Percentiles rank a stretch among this genome's conserved stretches.
Conservation (phyloP, 1,140 invertebrate species). For the Drosophila quadrilineata region DNA sequence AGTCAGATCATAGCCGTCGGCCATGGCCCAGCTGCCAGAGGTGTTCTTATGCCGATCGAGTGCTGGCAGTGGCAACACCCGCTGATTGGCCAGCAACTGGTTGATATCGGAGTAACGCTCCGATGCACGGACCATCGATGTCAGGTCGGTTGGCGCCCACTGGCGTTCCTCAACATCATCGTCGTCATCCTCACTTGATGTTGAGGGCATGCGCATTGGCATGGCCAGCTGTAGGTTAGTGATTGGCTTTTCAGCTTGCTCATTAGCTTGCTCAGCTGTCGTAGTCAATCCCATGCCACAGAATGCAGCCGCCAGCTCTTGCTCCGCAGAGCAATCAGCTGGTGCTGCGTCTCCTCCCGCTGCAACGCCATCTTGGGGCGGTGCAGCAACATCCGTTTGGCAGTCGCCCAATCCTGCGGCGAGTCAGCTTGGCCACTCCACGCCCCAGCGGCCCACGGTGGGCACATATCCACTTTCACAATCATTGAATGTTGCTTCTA, state of each 20-base stretch:
- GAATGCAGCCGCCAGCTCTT: slow-evolving; percentile 62
- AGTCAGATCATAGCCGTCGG: slow-evolving; percentile 79
- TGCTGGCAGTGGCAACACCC: slow-evolving; percentile 12
- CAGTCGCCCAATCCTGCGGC: slow-evolving; percentile 78
- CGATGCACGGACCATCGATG: slow-evolving; percentile 63
- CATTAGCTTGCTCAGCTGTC: slow-evolving; percentile 33
- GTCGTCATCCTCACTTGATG: slow-evolving; percentile 66
- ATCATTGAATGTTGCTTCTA: slow-evolving; percentile 76
- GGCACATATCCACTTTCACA: slow-evolving; percentile 86
- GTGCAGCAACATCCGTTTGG: slow-evolving; percentile 44
- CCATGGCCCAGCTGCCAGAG: slow-evolving; percentile 53
- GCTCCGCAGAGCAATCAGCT: slow-evolving; percentile 34
- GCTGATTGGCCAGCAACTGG: slow-evolving; percentile 64
- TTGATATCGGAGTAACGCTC: slow-evolving; percentile 73
- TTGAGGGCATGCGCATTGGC: slow-evolving; percentile 55
- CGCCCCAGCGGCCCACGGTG: slow-evolving; percentile 91
- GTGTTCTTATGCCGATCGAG: slow-evolving; percentile 11
- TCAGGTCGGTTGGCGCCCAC: slow-evolving; percentile 62
- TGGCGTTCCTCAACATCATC: slow-evolving; percentile 51
- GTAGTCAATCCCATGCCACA: slow-evolving; percentile 77
- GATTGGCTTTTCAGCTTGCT: slow-evolving; percentile 53
- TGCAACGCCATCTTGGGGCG: slow-evolving; percentile 21
- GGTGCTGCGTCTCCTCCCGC: slow-evolving; percentile 21
- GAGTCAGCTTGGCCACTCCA: slow-evolving; percentile 97
- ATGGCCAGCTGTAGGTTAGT: slow-evolving; percentile 19